A percentile compares a stretch with the other conserved stretches of the same genome.
Conservation (phyloP, 2,113 vertebrate genomes). For the Propithecus coquereli region DNA sequence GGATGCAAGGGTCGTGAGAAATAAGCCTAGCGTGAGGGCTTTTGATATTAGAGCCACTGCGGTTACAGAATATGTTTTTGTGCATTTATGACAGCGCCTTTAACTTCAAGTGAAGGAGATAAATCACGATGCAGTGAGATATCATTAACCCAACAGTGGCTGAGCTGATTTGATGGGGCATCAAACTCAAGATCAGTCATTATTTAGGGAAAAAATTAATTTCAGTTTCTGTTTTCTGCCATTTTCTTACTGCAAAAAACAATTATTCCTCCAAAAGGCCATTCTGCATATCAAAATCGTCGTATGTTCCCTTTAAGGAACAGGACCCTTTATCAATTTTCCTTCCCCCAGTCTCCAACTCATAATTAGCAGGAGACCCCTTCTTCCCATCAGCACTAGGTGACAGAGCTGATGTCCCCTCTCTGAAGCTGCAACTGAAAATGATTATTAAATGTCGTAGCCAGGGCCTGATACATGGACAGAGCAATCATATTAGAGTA, state of each 20-base stretch:
- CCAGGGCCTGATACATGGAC: not conserved
- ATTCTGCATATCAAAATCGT: not conserved
- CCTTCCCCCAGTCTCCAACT: not conserved
- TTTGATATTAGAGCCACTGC: not conserved
- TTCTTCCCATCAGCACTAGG: not conserved
- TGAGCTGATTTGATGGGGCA: slow-evolving; percentile 45
- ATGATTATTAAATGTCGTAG: not conserved
- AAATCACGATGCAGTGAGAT: not conserved
- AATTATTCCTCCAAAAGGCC: not conserved
- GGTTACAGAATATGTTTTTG: not conserved
- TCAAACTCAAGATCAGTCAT: slow-evolving; percentile 48
- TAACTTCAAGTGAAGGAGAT: not conserved
- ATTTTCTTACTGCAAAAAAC: slow-evolving; percentile 45
- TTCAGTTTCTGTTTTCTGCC: slow-evolving; percentile 41
- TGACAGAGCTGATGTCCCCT: not conserved
- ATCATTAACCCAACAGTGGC: not conserved
- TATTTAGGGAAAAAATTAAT: slow-evolving; percentile 31
- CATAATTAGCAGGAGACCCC: not conserved
- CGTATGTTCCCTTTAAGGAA: not conserved
- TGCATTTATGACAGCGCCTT: not conserved
- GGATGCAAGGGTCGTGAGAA: not conserved
- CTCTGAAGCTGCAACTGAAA: not conserved
- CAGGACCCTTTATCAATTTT: not conserved
- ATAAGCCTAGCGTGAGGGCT: not conserved
- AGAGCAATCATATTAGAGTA: not conserved